Conservation (phyloP, 2,888 invertebrate species). For the Tipula helvola region DNA sequence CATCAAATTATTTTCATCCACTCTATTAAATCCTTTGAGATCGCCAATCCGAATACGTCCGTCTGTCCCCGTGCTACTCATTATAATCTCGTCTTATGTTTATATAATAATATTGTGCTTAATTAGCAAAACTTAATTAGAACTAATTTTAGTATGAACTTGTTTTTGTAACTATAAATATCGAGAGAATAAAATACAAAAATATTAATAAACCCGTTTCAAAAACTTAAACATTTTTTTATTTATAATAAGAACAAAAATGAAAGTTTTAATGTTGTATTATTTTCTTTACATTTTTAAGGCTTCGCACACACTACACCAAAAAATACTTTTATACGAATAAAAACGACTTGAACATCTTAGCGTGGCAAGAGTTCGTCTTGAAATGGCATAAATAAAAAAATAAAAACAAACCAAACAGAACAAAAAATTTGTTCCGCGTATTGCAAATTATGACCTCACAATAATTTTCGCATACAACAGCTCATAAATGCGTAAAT, state of each 20-base stretch:
- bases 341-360: not conserved
- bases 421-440: not conserved
- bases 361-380: not conserved
- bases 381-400: not conserved
- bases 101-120: not conserved
- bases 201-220: not conserved
- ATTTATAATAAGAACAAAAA: not conserved
- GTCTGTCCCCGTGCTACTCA: not conserved
- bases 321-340: not conserved
- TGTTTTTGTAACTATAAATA: not conserved
- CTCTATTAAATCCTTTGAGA: conserved; percentile 40
- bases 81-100: not conserved
- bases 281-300: not conserved
- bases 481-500: not conserved
- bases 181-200: not conserved
- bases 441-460: not conserved
- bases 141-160: not conserved
- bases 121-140: not conserved
- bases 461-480: not conserved
- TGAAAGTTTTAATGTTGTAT: not conserved
- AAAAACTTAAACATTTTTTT: not conserved
- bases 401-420: not conserved
- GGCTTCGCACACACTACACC: not conserved
- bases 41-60: conserved; percentile 27
- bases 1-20: conserved; percentile 41